phyloP scores from a whole-genome alignment of 2,797 vertebrate genomes.

The Natrix natrix region DNA sequence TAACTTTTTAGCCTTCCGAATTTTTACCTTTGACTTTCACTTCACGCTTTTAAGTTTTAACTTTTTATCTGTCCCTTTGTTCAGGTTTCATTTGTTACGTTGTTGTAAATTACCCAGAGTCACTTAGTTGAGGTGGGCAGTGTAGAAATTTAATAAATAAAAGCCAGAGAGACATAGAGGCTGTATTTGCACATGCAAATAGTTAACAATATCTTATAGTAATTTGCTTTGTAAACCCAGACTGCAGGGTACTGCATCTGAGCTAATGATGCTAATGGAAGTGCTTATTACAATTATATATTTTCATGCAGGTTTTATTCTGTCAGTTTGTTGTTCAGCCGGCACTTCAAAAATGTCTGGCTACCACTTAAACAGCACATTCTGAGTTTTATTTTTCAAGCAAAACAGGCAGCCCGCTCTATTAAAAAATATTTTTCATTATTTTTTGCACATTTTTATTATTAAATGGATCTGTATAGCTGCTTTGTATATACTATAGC shows the following conservation, averaged over 20 bases:
- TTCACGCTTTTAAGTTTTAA: background rate
- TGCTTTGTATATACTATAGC: conserved; percentile 6
- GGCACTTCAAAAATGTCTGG: conserved; percentile 32
- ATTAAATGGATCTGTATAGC: background rate
- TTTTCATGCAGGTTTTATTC: conserved; percentile 41
- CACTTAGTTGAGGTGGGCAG: background rate
- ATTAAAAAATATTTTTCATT: background rate
- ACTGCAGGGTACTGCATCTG: conserved; percentile 31
- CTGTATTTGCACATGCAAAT: background rate
- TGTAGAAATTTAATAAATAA: background rate
- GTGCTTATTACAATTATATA: conserved; percentile 32
- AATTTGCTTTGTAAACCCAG: background rate
- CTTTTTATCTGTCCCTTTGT: background rate
- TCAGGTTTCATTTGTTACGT: background rate
- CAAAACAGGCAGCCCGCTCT: background rate
- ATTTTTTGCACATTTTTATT: background rate
- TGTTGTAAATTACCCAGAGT: background rate
- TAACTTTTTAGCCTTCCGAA: background rate
- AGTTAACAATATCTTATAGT: background rate
- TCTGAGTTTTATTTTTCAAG: conserved; percentile 15
- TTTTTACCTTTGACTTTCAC: background rate
- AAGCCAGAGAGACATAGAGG: background rate
- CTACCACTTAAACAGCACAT: conserved; percentile 10
- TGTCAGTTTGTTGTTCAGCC: conserved; percentile 35
- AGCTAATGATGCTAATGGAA: conserved; percentile 29